phyloP scores from a whole-genome alignment of 2,888 invertebrate genomes.

The Machimus rusticus region DNA sequence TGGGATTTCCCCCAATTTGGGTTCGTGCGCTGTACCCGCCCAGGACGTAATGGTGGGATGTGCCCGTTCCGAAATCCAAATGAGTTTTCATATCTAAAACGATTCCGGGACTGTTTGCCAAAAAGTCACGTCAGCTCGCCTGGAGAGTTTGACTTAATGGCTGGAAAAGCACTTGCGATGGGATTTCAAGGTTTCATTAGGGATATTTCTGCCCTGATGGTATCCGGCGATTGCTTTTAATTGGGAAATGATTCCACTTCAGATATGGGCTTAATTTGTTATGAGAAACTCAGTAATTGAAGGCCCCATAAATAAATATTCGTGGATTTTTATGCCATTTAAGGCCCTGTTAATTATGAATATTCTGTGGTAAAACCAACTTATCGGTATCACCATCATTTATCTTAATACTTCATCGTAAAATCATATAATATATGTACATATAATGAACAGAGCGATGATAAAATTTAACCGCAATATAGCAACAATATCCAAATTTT shows the following conservation, averaged over 20 bases:
- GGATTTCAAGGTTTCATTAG: constrained; percentile 18
- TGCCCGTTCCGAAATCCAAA: background rate
- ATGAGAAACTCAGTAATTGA: background rate
- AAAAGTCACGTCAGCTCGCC: constrained; percentile 32
- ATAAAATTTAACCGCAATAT: too few relatives aligned
- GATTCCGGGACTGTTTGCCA: background rate
- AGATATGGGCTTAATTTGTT: background rate
- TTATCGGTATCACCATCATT: too few relatives aligned
- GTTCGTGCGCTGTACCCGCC: background rate
- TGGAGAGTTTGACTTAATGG: background rate
- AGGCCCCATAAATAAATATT: background rate
- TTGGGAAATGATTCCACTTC: constrained; percentile 4
- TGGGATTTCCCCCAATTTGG: constrained; percentile 34
- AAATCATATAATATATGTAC: too few relatives aligned
- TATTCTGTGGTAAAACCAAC: too few relatives aligned
- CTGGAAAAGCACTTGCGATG: constrained; percentile 19
- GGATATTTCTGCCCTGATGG: background rate
- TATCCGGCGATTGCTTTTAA: background rate
- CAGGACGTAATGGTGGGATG: background rate
- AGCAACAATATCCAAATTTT: too few relatives aligned
- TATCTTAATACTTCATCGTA: too few relatives aligned
- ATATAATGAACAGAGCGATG: too few relatives aligned
- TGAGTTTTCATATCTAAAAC: background rate
- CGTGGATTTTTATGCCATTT: background rate
- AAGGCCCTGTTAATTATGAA: background rate